A percentile compares a stretch with the other conserved stretches of the same genome.
Conservation (phyloP, 2,113 vertebrate species). For the Melanocharis versteri region DNA sequence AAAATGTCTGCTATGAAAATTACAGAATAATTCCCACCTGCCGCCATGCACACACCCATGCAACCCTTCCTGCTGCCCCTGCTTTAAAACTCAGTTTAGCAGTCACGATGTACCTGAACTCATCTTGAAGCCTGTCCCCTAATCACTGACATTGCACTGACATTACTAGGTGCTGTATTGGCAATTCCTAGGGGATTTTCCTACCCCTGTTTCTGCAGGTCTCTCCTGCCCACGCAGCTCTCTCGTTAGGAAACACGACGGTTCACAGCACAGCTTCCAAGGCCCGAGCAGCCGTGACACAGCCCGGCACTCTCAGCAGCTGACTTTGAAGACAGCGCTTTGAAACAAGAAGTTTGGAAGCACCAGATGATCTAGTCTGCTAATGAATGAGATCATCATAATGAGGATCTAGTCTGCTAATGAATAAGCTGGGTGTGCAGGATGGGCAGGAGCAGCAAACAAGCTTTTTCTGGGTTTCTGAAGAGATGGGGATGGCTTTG, state of each 20-base stretch:
- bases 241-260: fast-evolving
- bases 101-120: fast-evolving
- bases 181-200: neutral
- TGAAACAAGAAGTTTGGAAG: conserved; percentile 10
- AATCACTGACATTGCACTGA: neutral
- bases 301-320: neutral
- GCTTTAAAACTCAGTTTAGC: neutral
- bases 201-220: neutral
- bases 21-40: neutral
- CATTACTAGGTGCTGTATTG: neutral
- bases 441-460: neutral
- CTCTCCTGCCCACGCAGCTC: neutral
- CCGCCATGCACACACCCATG: neutral
- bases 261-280: neutral
- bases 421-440: neutral
- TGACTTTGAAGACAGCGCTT: neutral
- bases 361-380: conserved; percentile 22
- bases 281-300: neutral
- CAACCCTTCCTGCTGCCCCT: neutral
- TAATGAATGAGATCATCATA: conserved; percentile 36
- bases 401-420: conserved; percentile 10
- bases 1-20: neutral
- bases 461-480: neutral
- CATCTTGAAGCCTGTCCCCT: neutral
- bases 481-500: neutral